These are phyloP conservation scores for Tromatobia lineatoria DNA, from an alignment of 2,888 invertebrate species.

Conservation along the genomic window DNA sequence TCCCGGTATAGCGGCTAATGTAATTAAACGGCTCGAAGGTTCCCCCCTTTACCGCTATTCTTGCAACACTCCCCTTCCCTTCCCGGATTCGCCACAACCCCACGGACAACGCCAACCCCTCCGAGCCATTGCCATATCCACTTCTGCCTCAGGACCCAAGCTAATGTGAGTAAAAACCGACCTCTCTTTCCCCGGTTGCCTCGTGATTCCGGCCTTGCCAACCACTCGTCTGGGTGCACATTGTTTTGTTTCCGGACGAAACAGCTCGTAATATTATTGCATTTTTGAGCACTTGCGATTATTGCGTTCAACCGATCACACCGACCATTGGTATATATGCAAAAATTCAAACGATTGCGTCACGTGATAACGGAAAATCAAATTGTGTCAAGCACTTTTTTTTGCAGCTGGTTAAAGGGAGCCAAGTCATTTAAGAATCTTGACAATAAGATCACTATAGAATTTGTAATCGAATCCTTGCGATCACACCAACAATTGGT, in stretches of 20 bases:
- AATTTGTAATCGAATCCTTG: too few species aligned
- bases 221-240: slow-evolving; percentile 55
- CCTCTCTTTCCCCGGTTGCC: slow-evolving; percentile 47
- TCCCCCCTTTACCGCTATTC: slow-evolving; percentile 63
- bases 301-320: slow-evolving; percentile 39
- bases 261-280: slow-evolving; percentile 50
- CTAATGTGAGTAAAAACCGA: slow-evolving; percentile 72
- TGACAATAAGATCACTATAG: too few species aligned
- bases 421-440: too few species aligned
- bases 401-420: too few species aligned
- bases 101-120: slow-evolving; percentile 65
- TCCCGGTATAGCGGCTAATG: slow-evolving; percentile 75
- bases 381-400: too few species aligned
- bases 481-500: too few species aligned
- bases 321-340: background rate
- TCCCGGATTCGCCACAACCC: slow-evolving; percentile 7
- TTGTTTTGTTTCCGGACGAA: slow-evolving; percentile 60
- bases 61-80: slow-evolving; percentile 57
- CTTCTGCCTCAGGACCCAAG: slow-evolving; percentile 67
- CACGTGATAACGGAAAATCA: too few species aligned
- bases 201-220: slow-evolving; percentile 52
- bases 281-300: slow-evolving; percentile 14
- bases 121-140: slow-evolving; percentile 65
- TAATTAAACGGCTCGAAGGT: slow-evolving; percentile 79
- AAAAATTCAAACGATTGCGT: background rate